Evolutionary conservation across 2,888 invertebrate genomes (phyloP).

Genomic region (Trissoscelio sp.): DNA sequence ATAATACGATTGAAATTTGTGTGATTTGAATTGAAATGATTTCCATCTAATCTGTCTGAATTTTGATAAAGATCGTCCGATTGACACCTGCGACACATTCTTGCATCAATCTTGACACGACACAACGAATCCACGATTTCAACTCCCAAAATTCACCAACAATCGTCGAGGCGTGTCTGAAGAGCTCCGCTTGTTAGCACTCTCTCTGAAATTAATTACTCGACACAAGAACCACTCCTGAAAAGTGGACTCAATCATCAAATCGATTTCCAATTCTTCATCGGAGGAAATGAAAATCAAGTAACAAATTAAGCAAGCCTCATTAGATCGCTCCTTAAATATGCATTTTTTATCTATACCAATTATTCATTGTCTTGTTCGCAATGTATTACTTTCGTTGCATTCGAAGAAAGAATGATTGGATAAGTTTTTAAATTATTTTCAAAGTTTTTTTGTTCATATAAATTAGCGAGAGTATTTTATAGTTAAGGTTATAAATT

Average conservation of each 20-base stretch:
- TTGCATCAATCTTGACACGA: neutral
- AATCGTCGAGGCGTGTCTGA: constrained; percentile 30
- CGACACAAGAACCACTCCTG: constrained; percentile 44
- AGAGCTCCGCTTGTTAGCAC: constrained; percentile 34
- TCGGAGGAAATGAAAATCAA: constrained; percentile 12
- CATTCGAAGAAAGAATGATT: too few relatives aligned
- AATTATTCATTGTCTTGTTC: too few relatives aligned
- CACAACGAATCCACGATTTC: too few relatives aligned
- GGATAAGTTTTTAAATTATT: too few relatives aligned
- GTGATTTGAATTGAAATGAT: too few relatives aligned
- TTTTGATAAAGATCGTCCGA: neutral
- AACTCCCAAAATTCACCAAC: constrained; percentile 20
- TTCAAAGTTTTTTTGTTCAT: too few relatives aligned
- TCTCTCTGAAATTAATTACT: constrained; percentile 44
- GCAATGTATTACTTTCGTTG: too few relatives aligned
- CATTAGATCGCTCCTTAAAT: neutral
- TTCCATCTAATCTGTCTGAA: neutral
- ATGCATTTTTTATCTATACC: too few relatives aligned
- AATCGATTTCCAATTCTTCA: constrained; percentile 41
- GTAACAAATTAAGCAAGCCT: constrained; percentile 6
- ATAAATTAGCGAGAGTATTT: too few relatives aligned
- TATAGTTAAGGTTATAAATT: too few relatives aligned
- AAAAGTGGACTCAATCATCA: constrained; percentile 37
- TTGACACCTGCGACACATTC: neutral
- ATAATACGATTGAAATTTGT: too few relatives aligned